phyloP scores from a whole-genome alignment of 2,888 invertebrate genomes.

The Chalcosyrphus nemorum region DNA sequence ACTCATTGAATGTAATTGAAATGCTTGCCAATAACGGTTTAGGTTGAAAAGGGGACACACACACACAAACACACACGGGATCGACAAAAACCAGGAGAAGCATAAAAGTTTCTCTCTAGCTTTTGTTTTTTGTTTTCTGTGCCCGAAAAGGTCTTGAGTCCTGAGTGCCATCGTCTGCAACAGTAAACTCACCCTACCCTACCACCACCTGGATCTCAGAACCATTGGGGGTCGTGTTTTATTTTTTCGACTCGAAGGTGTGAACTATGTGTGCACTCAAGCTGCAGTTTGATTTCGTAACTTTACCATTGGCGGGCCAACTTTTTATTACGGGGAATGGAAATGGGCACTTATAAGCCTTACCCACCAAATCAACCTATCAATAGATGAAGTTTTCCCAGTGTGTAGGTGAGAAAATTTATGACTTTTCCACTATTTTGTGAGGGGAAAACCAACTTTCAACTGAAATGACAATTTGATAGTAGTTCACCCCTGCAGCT shows the following conservation, averaged over 20 bases:
- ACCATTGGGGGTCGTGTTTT: background rate
- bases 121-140: conserved; percentile 22
- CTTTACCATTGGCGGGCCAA: conserved; percentile 42
- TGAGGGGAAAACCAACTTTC: no score
- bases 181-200: background rate
- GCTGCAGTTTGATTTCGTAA: conserved; percentile 60
- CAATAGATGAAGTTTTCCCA: conserved; percentile 37
- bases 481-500: conserved; percentile 35
- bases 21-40: conserved; percentile 73
- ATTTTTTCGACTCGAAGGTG: conserved; percentile 42
- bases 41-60: conserved; percentile 52
- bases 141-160: conserved; percentile 52
- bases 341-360: conserved; percentile 37
- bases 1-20: conserved; percentile 73
- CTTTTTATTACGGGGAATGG: conserved; percentile 19
- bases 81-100: conserved; percentile 42
- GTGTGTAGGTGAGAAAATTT: conserved; percentile 51
- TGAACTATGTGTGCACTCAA: conserved; percentile 35
- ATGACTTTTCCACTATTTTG: conserved; percentile 38
- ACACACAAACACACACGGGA: conserved; percentile 63
- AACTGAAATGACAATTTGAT: conserved; percentile 64
- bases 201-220: no score
- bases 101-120: conserved; percentile 46
- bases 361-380: background rate
- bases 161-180: conserved; percentile 44